A percentile compares a stretch with the other conserved stretches of the same genome.
phyloP scores from a whole-genome alignment of 2,113 vertebrate genomes.

The Strix uralensis region DNA sequence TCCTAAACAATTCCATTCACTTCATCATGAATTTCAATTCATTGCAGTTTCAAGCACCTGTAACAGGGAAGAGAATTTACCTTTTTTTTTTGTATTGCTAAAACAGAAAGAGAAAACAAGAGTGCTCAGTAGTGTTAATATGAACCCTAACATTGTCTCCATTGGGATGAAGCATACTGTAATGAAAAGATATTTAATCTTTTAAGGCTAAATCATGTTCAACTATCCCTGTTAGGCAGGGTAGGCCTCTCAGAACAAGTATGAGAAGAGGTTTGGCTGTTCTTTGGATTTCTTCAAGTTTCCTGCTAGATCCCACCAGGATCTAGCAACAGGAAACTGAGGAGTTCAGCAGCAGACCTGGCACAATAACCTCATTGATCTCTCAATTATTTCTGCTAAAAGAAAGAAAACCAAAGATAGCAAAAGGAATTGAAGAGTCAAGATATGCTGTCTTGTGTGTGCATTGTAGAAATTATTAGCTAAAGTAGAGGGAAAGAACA shows the following conservation, averaged over 20 bases:
- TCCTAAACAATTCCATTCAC: not conserved
- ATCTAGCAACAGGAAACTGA: not conserved
- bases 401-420: not conserved
- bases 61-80: not conserved
- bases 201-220: not conserved
- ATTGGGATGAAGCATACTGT: not conserved
- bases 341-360: not conserved
- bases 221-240: not conserved
- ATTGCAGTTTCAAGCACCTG: not conserved
- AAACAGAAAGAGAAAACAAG: not conserved
- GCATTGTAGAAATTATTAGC: not conserved
- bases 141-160: not conserved
- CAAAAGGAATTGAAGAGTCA: not conserved
- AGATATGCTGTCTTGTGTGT: not conserved
- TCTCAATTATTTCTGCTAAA: not conserved
- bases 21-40: not conserved
- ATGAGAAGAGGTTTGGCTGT: not conserved
- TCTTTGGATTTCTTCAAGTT: not conserved
- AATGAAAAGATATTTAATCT: not conserved
- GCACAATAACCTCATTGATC: constrained; percentile 15
- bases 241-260: not conserved
- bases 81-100: not conserved
- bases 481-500: not conserved
- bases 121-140: not conserved
- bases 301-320: not conserved